These are phyloP conservation scores for Galeopterus variegatus DNA, from an alignment of 2,113 vertebrate genomes.

Conservation along the genomic window DNA sequence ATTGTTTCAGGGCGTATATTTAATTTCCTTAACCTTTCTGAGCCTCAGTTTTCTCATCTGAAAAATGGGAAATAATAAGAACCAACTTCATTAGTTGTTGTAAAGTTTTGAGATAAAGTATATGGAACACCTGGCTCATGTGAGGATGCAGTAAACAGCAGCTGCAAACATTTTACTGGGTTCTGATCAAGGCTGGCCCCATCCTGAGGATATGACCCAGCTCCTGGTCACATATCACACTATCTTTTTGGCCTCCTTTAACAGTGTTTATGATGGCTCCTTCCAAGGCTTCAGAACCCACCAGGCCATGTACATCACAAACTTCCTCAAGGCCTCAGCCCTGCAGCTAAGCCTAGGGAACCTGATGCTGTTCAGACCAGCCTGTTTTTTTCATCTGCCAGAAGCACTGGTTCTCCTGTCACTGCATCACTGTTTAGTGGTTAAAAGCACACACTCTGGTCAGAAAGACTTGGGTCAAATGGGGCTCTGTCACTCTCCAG, in stretches of 20 bases:
- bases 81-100: background rate
- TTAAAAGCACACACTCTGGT: background rate
- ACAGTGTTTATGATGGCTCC: background rate
- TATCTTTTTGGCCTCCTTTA: background rate
- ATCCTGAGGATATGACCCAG: background rate
- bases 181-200: background rate
- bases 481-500: background rate
- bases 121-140: background rate
- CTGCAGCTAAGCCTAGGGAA: background rate
- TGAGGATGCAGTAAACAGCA: background rate
- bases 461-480: background rate
- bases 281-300: background rate
- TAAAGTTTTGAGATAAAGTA: conserved; percentile 18
- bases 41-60: conserved; percentile 38
- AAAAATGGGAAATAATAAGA: conserved; percentile 14
- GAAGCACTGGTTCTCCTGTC: background rate
- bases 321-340: background rate
- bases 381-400: background rate
- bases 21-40: background rate
- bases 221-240: background rate
- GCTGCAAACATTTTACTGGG: background rate
- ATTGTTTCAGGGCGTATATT: no score
- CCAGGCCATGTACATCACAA: no score
- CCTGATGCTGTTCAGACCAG: background rate
- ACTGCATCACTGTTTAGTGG: no score